Percentiles rank a stretch among this genome's conserved stretches.
Conservation (phyloP, 2,888 invertebrate genomes). For the Meliscaeva auricollis region DNA sequence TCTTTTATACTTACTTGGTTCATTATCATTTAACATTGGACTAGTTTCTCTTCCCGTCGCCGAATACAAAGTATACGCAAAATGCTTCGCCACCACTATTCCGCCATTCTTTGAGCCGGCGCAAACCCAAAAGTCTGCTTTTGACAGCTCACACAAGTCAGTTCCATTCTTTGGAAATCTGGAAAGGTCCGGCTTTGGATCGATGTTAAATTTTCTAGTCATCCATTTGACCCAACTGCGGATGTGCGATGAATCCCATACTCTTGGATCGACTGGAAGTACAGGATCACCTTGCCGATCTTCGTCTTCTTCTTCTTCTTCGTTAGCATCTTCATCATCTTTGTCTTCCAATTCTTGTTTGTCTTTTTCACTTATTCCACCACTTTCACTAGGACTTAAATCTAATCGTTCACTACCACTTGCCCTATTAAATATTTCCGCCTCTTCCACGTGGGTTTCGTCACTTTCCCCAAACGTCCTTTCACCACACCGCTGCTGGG, state of each 20-base stretch:
- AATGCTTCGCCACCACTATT: constrained; percentile 86
- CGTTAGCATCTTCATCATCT: neutral
- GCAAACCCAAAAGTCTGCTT: constrained; percentile 87
- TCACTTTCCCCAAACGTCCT: constrained; percentile 78
- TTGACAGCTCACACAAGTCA: constrained; percentile 86
- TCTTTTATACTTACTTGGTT: constrained; percentile 83
- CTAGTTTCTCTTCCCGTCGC: constrained; percentile 87
- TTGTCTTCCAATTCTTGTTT: constrained; percentile 24
- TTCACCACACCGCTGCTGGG: constrained; percentile 74
- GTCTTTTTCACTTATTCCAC: constrained; percentile 51
- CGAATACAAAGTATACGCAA: constrained; percentile 86
- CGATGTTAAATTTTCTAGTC: constrained; percentile 86
- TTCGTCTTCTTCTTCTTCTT: constrained; percentile 29
- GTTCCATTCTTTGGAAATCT: constrained; percentile 86
- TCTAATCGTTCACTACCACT: constrained; percentile 53
- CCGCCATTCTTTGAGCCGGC: constrained; percentile 85
- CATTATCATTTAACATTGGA: constrained; percentile 85
- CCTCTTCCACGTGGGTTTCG: constrained; percentile 78
- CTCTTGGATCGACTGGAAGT: constrained; percentile 86
- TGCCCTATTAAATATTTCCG: constrained; percentile 63
- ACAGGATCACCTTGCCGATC: constrained; percentile 74
- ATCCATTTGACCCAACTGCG: constrained; percentile 88
- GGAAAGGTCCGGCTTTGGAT: constrained; percentile 85
- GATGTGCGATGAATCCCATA: constrained; percentile 87
- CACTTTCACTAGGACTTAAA: constrained; percentile 48